Conservation (phyloP, 2,888 invertebrate genomes). For the Cremastinae sp. region DNA sequence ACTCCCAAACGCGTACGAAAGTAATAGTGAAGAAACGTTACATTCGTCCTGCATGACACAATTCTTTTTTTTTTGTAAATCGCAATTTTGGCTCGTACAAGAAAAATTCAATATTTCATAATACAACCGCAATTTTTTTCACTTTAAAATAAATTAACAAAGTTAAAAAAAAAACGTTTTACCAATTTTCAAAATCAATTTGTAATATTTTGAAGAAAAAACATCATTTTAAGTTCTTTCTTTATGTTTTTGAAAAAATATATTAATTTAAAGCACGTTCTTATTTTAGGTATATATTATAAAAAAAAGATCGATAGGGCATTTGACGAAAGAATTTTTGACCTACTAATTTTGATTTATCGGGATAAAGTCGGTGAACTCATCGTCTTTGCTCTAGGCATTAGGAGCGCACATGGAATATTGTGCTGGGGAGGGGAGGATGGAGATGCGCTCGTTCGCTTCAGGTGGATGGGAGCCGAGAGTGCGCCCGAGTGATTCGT, state of each 20-base stretch:
- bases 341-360: no score
- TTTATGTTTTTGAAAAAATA: no score
- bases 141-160: no score
- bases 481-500: constrained; percentile 54
- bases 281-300: no score
- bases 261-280: no score
- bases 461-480: constrained; percentile 47
- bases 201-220: no score
- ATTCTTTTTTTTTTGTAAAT: background rate
- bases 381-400: background rate
- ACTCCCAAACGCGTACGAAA: constrained; percentile 55
- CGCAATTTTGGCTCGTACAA: background rate
- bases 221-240: no score
- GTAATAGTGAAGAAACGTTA: constrained; percentile 54
- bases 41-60: background rate
- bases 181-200: no score
- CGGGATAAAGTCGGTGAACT: background rate
- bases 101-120: background rate
- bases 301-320: no score
- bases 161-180: no score
- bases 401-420: background rate
- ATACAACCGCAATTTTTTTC: no score
- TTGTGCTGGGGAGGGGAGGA: constrained; percentile 35
- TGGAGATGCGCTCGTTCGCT: constrained; percentile 50
- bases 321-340: no score